A percentile compares a stretch with the other conserved stretches of the same genome.
Evolutionary conservation across 2,113 vertebrate genomes (phyloP).

Genomic region (Cranoglanis bouderius): DNA sequence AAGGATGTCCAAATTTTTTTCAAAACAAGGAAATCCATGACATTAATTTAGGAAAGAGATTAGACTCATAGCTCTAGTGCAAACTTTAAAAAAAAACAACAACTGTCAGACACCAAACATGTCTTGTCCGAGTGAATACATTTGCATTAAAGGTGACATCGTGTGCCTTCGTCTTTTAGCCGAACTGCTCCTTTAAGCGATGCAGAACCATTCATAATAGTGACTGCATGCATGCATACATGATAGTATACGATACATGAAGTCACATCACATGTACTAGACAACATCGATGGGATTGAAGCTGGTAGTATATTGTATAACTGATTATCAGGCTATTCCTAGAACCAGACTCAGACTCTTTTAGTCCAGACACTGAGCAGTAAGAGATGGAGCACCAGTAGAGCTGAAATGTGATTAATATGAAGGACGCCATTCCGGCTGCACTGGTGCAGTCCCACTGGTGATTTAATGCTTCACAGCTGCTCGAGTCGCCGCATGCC

Average conservation of each 20-base stretch:
- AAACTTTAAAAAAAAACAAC: neutral
- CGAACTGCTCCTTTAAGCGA: neutral
- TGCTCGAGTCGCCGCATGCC: neutral
- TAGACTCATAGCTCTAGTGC: neutral
- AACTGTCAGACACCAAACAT: neutral
- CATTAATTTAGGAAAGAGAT: neutral
- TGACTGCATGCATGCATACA: neutral
- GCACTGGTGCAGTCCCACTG: neutral
- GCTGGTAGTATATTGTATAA: neutral
- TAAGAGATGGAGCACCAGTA: neutral
- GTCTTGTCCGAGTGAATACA: neutral
- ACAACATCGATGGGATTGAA: neutral
- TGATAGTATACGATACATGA: neutral
- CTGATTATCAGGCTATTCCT: neutral
- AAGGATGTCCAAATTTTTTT: neutral
- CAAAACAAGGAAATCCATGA: neutral
- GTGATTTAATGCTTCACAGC: neutral
- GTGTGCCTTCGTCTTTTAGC: neutral
- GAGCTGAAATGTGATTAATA: neutral
- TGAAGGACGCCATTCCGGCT: neutral
- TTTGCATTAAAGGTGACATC: too few species aligned
- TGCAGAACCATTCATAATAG: neutral
- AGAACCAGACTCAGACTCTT: neutral
- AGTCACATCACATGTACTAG: neutral
- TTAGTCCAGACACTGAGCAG: neutral